Conservation (phyloP, 2,113 vertebrate genomes). For the Cynopterus brachyotis region DNA sequence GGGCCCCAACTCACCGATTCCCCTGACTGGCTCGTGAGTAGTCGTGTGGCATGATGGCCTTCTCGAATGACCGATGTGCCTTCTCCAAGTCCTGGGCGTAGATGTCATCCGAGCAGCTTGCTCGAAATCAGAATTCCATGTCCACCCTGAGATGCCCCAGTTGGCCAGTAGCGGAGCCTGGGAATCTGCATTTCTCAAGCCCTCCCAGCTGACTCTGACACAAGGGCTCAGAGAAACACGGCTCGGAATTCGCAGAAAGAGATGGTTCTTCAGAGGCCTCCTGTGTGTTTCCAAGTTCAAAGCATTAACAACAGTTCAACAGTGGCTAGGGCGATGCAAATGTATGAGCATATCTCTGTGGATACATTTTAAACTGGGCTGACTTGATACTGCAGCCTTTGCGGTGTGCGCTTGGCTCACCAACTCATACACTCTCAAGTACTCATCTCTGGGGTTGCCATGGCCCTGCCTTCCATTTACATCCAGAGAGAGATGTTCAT, state of each 20-base stretch:
- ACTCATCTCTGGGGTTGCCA: neutral
- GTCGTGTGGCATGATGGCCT: neutral
- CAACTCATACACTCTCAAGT: too few relatives aligned
- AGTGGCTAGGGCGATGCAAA: neutral
- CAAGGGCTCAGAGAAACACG: neutral
- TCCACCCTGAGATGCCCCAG: neutral
- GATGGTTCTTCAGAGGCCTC: neutral
- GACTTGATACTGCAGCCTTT: neutral
- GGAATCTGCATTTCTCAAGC: neutral
- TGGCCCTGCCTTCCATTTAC: neutral
- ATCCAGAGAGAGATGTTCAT: rapidly evolving
- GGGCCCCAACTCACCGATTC: rapidly evolving
- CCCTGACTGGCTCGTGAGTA: rapidly evolving
- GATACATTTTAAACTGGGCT: neutral
- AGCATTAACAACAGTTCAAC: neutral
- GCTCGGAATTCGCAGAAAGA: neutral
- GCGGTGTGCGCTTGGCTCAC: neutral
- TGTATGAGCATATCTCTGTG: neutral
- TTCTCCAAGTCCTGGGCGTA: neutral
- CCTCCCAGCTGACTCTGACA: too few relatives aligned
- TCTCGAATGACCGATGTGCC: neutral
- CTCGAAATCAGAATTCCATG: neutral
- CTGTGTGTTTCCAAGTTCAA: neutral
- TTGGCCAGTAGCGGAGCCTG: rapidly evolving
- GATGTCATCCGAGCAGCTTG: neutral